Percentiles rank a stretch among this genome's conserved stretches.
Conservation (phyloP, 2,888 invertebrate species). For the Xanthia togata region DNA sequence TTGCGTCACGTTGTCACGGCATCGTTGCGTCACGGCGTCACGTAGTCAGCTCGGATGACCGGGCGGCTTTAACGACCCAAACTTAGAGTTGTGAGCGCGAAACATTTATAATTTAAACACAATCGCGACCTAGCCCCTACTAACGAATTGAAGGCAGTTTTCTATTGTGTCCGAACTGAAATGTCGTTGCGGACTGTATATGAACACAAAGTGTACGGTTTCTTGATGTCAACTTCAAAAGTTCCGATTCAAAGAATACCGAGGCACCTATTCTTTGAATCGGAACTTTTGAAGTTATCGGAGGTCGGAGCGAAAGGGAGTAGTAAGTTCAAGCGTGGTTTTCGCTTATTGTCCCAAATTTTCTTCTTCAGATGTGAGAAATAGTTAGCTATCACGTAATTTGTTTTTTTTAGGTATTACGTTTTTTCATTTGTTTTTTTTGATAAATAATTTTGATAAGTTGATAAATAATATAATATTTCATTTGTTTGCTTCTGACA, state of each 20-base stretch:
- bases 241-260: too few species aligned
- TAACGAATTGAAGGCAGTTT: conserved; percentile 36
- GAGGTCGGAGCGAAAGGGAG: background rate
- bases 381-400: background rate
- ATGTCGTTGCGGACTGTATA: conserved; percentile 1
- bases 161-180: conserved; percentile 39
- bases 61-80: conserved; percentile 75
- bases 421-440: too few species aligned
- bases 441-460: too few species aligned
- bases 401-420: background rate
- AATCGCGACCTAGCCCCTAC: conserved; percentile 68
- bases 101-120: conserved; percentile 79
- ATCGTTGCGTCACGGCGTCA: conserved; percentile 52
- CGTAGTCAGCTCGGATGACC: conserved; percentile 69
- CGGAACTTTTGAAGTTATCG: conserved; percentile 18
- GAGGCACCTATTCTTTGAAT: conserved; percentile 14
- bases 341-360: background rate
- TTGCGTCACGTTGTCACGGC: conserved; percentile 55
- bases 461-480: too few species aligned
- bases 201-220: conserved; percentile 10
- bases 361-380: background rate
- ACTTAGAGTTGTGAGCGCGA: conserved; percentile 72
- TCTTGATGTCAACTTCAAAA: conserved; percentile 7
- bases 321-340: background rate
- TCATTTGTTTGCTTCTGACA: too few species aligned